These are phyloP conservation scores for Glaucomys volans DNA, from an alignment of 2,113 vertebrate genomes.

Conservation along the genomic window DNA sequence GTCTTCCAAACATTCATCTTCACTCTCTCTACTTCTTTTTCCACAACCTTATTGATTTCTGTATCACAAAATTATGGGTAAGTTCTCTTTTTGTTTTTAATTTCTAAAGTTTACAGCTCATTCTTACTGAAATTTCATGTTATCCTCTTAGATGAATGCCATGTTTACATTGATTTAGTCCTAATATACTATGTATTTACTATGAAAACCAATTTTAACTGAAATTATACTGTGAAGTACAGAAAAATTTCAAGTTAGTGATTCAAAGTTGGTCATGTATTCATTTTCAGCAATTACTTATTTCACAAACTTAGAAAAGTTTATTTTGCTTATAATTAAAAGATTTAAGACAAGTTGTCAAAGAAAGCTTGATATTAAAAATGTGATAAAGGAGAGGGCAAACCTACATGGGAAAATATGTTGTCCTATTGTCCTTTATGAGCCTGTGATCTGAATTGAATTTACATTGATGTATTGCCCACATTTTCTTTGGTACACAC, in stretches of 20 bases:
- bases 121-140: neutral
- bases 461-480: neutral
- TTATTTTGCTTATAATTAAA: neutral
- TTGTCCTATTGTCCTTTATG: neutral
- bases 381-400: neutral
- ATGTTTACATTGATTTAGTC: neutral
- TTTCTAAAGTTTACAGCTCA: neutral
- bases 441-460: neutral
- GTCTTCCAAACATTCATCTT: neutral
- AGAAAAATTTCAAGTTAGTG: neutral
- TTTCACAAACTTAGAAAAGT: neutral
- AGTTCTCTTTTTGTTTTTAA: neutral
- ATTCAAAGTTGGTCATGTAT: neutral
- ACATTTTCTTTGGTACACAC: neutral
- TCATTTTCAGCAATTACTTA: neutral
- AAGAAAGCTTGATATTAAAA: neutral
- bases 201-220: slow-evolving; percentile 15
- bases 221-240: neutral
- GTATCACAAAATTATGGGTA: neutral
- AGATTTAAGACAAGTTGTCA: neutral
- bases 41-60: neutral
- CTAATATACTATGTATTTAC: neutral
- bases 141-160: neutral
- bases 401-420: neutral
- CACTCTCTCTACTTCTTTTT: neutral